Percentiles rank a stretch among this genome's conserved stretches.
Evolutionary conservation across 2,113 vertebrate species (phyloP).

Genomic region (Notiomystis cincta): DNA sequence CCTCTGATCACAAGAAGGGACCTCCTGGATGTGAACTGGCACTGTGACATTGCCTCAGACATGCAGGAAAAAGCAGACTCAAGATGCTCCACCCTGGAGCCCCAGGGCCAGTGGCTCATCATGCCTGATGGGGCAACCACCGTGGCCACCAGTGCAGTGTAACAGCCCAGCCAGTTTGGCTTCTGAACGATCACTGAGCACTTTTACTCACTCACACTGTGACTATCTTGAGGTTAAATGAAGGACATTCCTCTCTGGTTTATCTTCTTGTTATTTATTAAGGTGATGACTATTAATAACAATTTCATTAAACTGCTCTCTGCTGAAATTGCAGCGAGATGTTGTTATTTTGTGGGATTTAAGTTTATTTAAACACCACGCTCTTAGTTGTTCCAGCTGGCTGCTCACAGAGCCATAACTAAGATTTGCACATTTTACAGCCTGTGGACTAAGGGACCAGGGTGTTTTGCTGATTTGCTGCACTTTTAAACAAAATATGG

Average conservation of each 20-base stretch:
- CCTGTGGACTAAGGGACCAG: neutral
- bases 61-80: neutral
- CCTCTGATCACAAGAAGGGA: neutral
- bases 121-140: rapidly evolving
- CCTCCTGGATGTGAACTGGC: neutral
- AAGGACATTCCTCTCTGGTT: neutral
- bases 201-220: neutral
- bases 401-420: neutral
- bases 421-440: neutral
- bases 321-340: rapidly evolving
- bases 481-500: neutral
- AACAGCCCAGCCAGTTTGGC: neutral
- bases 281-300: neutral
- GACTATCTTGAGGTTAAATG: neutral
- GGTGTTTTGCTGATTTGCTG: neutral
- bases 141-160: rapidly evolving
- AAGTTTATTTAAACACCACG: neutral
- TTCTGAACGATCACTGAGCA: neutral
- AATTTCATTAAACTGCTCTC: neutral
- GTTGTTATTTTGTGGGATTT: neutral
- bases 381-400: neutral
- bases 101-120: rapidly evolving
- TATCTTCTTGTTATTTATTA: neutral
- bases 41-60: neutral
- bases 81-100: rapidly evolving